These are phyloP conservation scores for Thunnus maccoyii DNA, from an alignment of 2,113 vertebrate species.

Conservation along the genomic window DNA sequence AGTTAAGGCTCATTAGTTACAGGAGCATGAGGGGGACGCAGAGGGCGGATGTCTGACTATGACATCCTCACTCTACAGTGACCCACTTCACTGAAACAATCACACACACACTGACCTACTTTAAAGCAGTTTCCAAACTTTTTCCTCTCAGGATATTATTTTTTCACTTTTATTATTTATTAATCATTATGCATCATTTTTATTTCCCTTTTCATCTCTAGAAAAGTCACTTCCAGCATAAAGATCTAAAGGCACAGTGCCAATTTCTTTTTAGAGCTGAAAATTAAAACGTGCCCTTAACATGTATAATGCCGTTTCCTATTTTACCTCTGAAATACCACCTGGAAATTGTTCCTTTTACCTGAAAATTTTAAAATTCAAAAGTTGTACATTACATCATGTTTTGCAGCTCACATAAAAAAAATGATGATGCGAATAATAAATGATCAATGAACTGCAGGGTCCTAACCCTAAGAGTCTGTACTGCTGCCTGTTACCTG, in stretches of 20 bases:
- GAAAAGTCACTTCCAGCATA: neutral
- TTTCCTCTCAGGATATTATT: conserved; percentile 24
- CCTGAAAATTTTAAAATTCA: neutral
- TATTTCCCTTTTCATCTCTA: conserved; percentile 38
- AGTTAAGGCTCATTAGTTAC: conserved; percentile 24
- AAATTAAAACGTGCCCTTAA: too few relatives aligned
- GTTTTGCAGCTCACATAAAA: neutral
- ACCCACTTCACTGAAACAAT: conserved; percentile 45
- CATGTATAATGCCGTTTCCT: neutral
- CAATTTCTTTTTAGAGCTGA: neutral
- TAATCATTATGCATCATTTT: conserved; percentile 5
- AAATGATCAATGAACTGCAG: conserved; percentile 24
- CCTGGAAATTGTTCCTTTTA: neutral
- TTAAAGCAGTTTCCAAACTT: conserved; percentile 23
- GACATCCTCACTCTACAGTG: conserved; percentile 11
- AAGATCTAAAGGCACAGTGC: neutral
- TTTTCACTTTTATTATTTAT: conserved; percentile 26
- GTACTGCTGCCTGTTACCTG: conserved; percentile 21
- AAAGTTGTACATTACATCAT: neutral
- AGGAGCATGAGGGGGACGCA: conserved; percentile 1
- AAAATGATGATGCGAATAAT: neutral
- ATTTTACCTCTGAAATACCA: neutral
- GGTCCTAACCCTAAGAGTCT: conserved; percentile 12
- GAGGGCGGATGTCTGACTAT: conserved; percentile 17
- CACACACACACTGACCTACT: conserved; percentile 22